A percentile compares a stretch with the other conserved stretches of the same genome.
Conservation (phyloP, 2,888 invertebrate species). For the Leucozona laternaria region DNA sequence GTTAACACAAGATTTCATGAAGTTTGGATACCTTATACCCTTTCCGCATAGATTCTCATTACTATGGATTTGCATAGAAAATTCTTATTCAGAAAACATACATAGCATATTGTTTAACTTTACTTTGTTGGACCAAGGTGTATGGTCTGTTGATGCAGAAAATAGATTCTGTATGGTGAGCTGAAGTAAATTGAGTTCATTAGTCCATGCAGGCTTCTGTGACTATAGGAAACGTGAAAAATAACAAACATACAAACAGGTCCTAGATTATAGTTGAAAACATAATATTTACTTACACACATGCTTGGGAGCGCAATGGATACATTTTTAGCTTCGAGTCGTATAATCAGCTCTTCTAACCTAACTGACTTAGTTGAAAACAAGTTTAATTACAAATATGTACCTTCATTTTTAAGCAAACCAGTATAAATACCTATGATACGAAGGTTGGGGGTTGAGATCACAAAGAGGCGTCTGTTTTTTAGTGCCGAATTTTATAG, state of each 20-base stretch:
- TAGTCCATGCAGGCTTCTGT: neutral
- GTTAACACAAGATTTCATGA: neutral
- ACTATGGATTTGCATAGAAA: neutral
- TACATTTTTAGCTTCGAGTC: neutral
- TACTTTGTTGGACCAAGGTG: neutral
- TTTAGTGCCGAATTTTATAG: too few relatives aligned
- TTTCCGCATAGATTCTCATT: neutral
- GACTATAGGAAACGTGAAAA: constrained; percentile 2
- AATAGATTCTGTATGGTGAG: neutral
- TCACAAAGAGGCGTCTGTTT: too few relatives aligned
- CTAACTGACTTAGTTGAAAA: neutral
- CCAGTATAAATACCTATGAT: neutral
- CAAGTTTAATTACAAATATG: neutral
- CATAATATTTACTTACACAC: neutral
- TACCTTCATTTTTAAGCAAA: neutral
- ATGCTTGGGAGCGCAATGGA: neutral
- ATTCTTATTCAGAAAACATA: neutral
- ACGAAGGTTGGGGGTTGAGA: too few relatives aligned
- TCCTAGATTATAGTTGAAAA: neutral
- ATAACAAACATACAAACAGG: neutral
- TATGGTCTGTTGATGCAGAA: neutral
- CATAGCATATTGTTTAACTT: neutral
- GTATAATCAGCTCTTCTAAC: neutral
- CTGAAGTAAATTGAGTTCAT: constrained; percentile 17
- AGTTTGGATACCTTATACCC: neutral